Percentiles rank a stretch among this genome's conserved stretches.
phyloP scores from a whole-genome alignment of 2,888 invertebrate genomes.

The Eulithis testata region DNA sequence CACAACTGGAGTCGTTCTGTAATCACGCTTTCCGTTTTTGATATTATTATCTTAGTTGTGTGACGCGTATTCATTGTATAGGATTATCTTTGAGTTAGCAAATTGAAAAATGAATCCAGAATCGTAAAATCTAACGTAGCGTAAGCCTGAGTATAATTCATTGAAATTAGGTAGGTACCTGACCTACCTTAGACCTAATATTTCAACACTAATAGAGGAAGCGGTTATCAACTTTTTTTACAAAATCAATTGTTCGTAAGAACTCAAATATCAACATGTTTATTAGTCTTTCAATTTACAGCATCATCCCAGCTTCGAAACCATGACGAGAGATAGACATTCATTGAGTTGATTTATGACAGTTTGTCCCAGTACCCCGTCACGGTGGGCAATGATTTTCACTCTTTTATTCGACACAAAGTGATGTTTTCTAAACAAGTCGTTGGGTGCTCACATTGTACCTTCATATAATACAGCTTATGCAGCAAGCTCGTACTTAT shows the following conservation, averaged over 20 bases:
- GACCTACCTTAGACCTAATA: too few species aligned
- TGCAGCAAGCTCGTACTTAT: constrained; percentile 45
- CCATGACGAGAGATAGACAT: constrained; percentile 13
- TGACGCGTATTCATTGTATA: neutral
- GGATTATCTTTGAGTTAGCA: neutral
- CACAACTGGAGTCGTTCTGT: constrained; percentile 3
- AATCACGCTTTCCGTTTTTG: neutral
- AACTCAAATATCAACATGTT: neutral
- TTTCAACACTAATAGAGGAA: too few species aligned
- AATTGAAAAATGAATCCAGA: neutral
- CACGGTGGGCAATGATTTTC: constrained; percentile 72
- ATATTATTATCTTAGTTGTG: neutral
- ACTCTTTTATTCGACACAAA: constrained; percentile 58
- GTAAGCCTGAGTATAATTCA: too few species aligned
- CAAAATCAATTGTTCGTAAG: too few species aligned
- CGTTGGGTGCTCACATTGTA: constrained; percentile 65
- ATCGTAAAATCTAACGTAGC: too few species aligned
- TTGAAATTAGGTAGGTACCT: too few species aligned
- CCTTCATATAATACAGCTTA: constrained; percentile 30
- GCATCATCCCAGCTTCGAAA: constrained; percentile 19
- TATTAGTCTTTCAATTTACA: constrained; percentile 11
- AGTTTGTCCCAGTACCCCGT: constrained; percentile 41
- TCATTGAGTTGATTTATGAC: constrained; percentile 35
- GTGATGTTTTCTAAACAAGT: constrained; percentile 76
- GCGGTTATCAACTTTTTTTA: too few species aligned